Conservation (phyloP, 2,888 invertebrate genomes). For the Pristionchus exspectatus region DNA sequence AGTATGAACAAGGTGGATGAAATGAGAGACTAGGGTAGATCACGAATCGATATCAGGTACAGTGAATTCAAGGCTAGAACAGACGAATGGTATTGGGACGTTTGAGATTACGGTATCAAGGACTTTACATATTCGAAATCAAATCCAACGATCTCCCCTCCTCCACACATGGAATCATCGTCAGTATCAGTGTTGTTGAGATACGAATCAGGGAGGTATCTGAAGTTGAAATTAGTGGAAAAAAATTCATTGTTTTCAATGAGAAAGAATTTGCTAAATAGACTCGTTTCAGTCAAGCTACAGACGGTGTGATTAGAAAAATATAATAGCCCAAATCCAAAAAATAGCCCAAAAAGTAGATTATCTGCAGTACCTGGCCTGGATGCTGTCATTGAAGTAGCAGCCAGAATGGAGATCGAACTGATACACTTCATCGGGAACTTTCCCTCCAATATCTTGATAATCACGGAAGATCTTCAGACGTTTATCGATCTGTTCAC, state of each 20-base stretch:
- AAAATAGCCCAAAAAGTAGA: not conserved
- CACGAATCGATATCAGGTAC: not conserved
- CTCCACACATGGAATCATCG: not conserved
- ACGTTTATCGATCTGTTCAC: slow-evolving; percentile 5
- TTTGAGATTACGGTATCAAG: not conserved
- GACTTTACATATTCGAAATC: not conserved
- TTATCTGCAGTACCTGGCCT: not conserved
- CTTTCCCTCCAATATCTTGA: not conserved
- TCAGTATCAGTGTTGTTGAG: not conserved
- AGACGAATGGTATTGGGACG: not conserved
- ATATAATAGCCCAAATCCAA: not conserved
- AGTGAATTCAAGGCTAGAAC: not conserved
- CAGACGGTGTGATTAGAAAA: too few species aligned
- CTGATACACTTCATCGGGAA: not conserved
- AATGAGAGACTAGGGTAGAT: not conserved
- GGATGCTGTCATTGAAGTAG: not conserved
- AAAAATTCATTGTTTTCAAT: too few species aligned
- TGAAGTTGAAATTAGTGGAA: too few species aligned
- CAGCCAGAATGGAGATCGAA: slow-evolving; percentile 20
- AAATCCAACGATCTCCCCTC: not conserved
- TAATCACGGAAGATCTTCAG: not conserved
- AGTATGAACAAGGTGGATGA: not conserved
- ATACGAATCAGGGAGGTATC: not conserved
- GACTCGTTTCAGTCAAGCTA: too few species aligned
- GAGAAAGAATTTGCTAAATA: too few species aligned